These are phyloP conservation scores for Tiphia femorata DNA, from an alignment of 2,888 invertebrate genomes.

Conservation along the genomic window DNA sequence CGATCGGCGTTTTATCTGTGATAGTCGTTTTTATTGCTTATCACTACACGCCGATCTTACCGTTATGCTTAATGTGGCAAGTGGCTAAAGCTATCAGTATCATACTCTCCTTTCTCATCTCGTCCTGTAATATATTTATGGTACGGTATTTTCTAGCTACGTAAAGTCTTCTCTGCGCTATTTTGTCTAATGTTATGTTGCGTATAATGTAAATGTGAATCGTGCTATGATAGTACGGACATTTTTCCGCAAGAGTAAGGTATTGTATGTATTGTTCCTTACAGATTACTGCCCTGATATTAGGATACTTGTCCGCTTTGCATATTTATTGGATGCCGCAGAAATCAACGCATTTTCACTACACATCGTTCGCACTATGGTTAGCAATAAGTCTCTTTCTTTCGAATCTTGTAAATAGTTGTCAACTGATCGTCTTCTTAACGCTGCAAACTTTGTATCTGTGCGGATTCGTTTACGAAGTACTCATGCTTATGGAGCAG, in stretches of 20 bases:
- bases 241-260: neutral
- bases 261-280: no score
- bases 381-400: slow-evolving; percentile 80
- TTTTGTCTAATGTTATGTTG: no score
- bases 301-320: slow-evolving; percentile 80
- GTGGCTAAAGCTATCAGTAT: slow-evolving; percentile 69
- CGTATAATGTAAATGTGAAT: no score
- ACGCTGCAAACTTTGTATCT: slow-evolving; percentile 76
- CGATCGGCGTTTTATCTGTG: slow-evolving; percentile 66
- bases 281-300: slow-evolving; percentile 77
- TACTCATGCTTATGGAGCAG: slow-evolving; percentile 71
- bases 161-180: no score
- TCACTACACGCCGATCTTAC: slow-evolving; percentile 78
- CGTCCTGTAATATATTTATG: slow-evolving; percentile 72
- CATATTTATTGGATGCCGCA: slow-evolving; percentile 83
- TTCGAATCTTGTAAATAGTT: slow-evolving; percentile 81
- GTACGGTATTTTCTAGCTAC: slow-evolving; percentile 64
- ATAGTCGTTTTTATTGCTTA: slow-evolving; percentile 76
- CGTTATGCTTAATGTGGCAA: slow-evolving; percentile 75
- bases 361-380: slow-evolving; percentile 82
- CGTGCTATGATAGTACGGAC: neutral
- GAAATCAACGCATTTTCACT: slow-evolving; percentile 76
- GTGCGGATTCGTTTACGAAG: slow-evolving; percentile 77
- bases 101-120: slow-evolving; percentile 71
- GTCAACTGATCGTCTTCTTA: slow-evolving; percentile 83